These are phyloP conservation scores for Aplodontia rufa DNA, from an alignment of 2,113 vertebrate genomes.

Conservation along the genomic window DNA sequence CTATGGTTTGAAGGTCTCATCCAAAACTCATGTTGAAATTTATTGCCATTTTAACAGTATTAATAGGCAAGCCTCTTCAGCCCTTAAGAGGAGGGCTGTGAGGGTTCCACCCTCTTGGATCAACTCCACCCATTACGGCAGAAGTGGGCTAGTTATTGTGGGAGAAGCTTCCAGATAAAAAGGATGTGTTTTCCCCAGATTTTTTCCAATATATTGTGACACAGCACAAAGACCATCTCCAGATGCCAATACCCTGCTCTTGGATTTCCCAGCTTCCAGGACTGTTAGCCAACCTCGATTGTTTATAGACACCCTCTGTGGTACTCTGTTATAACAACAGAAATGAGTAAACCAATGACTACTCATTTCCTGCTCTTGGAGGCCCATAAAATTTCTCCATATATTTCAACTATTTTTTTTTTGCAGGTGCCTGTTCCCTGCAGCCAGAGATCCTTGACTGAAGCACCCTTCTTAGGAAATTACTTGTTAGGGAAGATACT, in stretches of 20 bases:
- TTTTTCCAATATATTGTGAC: background rate
- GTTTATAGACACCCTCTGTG: background rate
- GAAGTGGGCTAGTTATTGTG: background rate
- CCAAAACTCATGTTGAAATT: background rate
- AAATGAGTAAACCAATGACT: background rate
- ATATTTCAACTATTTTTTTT: conserved; percentile 32
- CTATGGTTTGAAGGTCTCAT: background rate
- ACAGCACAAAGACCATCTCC: background rate
- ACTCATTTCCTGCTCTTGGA: background rate
- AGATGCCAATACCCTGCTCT: background rate
- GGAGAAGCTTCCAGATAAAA: background rate
- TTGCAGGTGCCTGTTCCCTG: background rate
- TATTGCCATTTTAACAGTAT: background rate
- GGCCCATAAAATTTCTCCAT: background rate
- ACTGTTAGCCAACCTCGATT: background rate
- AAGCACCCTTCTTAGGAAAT: background rate
- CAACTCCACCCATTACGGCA: background rate
- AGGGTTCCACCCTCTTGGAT: background rate
- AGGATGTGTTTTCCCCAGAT: no score
- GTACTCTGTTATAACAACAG: background rate
- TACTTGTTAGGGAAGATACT: background rate
- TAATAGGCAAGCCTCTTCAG: background rate
- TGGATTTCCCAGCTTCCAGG: background rate
- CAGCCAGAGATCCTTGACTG: background rate
- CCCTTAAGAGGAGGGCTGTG: background rate